Conservation (phyloP, 2,888 invertebrate genomes). For the Odontomyia ornata region DNA sequence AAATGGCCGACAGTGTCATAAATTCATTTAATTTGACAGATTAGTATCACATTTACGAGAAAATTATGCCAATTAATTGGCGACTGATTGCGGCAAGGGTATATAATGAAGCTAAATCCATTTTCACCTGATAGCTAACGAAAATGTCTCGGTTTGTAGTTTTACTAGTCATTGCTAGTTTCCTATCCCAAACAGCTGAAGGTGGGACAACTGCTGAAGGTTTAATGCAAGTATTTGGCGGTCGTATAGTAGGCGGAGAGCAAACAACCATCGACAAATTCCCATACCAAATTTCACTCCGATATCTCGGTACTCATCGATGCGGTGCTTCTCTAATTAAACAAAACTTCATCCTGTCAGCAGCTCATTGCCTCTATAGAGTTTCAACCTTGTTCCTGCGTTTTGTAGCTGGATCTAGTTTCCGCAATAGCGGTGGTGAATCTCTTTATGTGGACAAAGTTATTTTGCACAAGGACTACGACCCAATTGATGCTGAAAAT, state of each 20-base stretch:
- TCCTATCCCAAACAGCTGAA: conserved; percentile 50
- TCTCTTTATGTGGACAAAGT: conserved; percentile 61
- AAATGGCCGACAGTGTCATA: conserved; percentile 27
- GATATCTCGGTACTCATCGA: conserved; percentile 60
- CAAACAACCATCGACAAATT: conserved; percentile 41
- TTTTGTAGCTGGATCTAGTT: conserved; percentile 64
- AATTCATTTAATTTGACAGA: conserved; percentile 39
- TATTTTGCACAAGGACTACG: conserved; percentile 64
- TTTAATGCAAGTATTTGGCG: conserved; percentile 37
- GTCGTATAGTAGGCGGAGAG: conserved; percentile 49
- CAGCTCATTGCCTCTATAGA: conserved; percentile 66
- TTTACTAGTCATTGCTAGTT: neutral
- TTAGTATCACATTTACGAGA: conserved; percentile 28
- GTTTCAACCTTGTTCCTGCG: conserved; percentile 54
- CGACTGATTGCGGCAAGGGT: conserved; percentile 13
- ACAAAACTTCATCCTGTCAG: conserved; percentile 64
- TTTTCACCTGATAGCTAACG: neutral
- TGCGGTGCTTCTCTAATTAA: conserved; percentile 67
- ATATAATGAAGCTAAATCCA: neutral
- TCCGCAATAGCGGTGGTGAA: conserved; percentile 47
- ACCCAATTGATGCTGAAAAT: conserved; percentile 63
- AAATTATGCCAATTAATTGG: conserved; percentile 30
- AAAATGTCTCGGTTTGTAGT: conserved; percentile 23
- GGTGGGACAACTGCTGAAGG: neutral
- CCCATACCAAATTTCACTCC: conserved; percentile 47